Evolutionary conservation across 2,888 invertebrate species (phyloP).

Genomic region (Chloroclysta siterata): DNA sequence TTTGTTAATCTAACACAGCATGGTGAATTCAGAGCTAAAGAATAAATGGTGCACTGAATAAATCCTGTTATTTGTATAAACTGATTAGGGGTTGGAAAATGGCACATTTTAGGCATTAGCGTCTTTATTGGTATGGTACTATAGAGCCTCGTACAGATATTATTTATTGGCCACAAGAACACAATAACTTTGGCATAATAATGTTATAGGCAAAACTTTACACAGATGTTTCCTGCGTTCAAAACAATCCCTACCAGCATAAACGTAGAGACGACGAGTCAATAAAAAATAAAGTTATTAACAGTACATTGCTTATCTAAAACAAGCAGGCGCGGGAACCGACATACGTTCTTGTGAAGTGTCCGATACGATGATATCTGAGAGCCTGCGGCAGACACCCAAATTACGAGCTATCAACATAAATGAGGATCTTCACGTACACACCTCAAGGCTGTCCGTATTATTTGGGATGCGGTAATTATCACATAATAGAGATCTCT

Average conservation of each 20-base stretch:
- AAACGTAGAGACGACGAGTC: no score
- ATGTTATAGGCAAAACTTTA: no score
- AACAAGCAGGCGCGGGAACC: slow-evolving; percentile 16
- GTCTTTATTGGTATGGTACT: no score
- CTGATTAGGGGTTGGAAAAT: no score
- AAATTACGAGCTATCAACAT: slow-evolving; percentile 21
- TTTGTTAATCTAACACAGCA: no score
- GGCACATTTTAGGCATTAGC: no score
- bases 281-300: neutral
- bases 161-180: no score
- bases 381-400: slow-evolving; percentile 17
- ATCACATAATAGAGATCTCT: slow-evolving; percentile 15
- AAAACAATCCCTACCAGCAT: neutral
- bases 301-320: slow-evolving; percentile 6
- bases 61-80: no score
- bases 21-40: no score
- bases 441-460: slow-evolving; percentile 6
- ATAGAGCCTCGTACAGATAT: no score
- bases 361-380: slow-evolving; percentile 21
- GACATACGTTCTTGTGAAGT: slow-evolving; percentile 9
- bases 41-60: no score
- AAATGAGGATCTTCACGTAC: slow-evolving; percentile 18
- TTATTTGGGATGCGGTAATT: slow-evolving; percentile 17
- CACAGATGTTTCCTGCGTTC: neutral
- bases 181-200: no score